Evolutionary conservation across 2,888 invertebrate species (phyloP), one percentile per base, ranked within the genome.

Genomic region (Euphydryas editha): DNA sequence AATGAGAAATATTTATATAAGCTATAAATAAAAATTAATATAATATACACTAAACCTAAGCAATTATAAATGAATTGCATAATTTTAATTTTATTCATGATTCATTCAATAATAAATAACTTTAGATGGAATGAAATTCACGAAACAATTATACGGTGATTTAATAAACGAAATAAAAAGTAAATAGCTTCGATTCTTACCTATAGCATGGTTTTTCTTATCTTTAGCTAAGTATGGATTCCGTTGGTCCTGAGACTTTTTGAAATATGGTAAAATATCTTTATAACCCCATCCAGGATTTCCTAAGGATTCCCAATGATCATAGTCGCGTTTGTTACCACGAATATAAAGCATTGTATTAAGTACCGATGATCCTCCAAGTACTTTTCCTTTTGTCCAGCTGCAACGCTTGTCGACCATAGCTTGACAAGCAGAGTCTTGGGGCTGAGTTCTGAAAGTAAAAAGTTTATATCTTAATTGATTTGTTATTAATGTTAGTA

Each of bases 301-400:
- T 0, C 98, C 98, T 37, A 96, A 92, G 0, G 94, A 93, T 44
- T 96, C 96, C 98, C 98, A 99, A 61, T 96, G 94, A 83, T 98
- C 96, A 81, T 94, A 99, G 84, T 98, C 98, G 0, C 96, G 92
- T 64, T 94, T 94, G 84, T 98, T 98, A 0, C 98, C 98, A 69
- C 98, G 93, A 51, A 98, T 95, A 83, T 99, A 98, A 0, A 98
- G 93, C 98, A 98, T 98, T 1, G 97, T 97, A 81, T 98, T 98
- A 0, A 98, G 92, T 0, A 97, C 97, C 46, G 97, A 97, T 5
- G 96, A 97, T 0, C 98, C 98, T 0, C 98, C 98, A 0, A 98
- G 89, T 0, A 97, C 95, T 89, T 98, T 98, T 57, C 98, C 98
- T 67, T 98, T 94, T 0, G 98, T 98, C 98, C 98, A 98, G 78